Conservation (phyloP, 2,113 vertebrate genomes). For the Anguilla rostrata region DNA sequence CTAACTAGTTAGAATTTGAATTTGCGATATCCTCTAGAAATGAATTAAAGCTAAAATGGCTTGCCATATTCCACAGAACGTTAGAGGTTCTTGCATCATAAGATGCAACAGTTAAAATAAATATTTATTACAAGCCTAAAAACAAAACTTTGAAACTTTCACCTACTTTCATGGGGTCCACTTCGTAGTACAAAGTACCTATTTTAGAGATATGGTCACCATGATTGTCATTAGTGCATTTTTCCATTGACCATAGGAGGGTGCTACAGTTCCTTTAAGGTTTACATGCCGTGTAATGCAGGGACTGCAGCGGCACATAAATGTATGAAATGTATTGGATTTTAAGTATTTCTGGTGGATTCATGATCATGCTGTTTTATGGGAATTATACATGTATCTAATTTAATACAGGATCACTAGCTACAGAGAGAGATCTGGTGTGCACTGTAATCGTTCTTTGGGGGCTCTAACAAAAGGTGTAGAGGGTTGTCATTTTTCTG, state of each 20-base stretch:
- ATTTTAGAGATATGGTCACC: background rate
- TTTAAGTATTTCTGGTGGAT: background rate
- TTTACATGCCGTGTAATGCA: background rate
- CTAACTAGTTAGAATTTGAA: too few species aligned
- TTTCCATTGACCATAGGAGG: background rate
- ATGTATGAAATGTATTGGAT: background rate
- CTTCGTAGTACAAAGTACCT: background rate
- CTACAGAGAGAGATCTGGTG: too few species aligned
- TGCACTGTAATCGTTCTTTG: too few species aligned
- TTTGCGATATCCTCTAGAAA: too few species aligned
- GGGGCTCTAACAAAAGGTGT: too few species aligned
- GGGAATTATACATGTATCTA: background rate
- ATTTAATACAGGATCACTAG: too few species aligned
- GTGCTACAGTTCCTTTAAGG: background rate
- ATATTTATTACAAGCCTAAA: background rate
- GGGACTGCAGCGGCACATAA: background rate
- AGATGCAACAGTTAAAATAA: too few species aligned
- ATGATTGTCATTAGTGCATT: background rate
- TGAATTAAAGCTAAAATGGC: too few species aligned
- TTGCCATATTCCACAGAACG: too few species aligned
- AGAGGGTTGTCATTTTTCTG: too few species aligned
- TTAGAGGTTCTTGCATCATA: too few species aligned
- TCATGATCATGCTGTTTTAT: background rate
- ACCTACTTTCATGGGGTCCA: background rate
- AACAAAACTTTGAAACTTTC: background rate